These are phyloP conservation scores for Syngnathus typhle DNA, from an alignment of 2,113 vertebrate species.

Conservation along the genomic window DNA sequence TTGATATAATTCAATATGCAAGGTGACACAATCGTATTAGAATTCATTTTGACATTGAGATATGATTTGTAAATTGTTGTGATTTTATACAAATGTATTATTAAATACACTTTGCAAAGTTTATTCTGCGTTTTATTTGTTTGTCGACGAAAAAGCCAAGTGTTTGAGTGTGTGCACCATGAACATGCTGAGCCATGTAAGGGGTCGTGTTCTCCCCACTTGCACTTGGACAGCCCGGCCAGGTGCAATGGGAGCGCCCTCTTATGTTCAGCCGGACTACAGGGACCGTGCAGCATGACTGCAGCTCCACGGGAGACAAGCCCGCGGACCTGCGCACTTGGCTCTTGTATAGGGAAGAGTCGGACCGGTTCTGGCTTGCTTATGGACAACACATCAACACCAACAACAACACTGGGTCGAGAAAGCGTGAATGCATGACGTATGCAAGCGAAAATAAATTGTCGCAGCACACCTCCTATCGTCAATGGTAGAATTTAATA, in stretches of 20 bases:
- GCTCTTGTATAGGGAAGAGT: background rate
- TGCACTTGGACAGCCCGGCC: slow-evolving; percentile 67
- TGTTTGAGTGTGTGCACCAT: background rate
- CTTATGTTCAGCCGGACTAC: slow-evolving; percentile 79
- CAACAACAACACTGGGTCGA: background rate
- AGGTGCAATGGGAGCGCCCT: slow-evolving; percentile 83
- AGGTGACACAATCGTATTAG: background rate
- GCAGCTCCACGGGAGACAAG: slow-evolving; percentile 45
- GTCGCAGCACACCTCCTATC: background rate
- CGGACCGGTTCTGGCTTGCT: background rate
- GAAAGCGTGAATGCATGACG: background rate
- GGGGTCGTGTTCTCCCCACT: slow-evolving; percentile 51
- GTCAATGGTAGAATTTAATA: background rate
- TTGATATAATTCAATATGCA: slow-evolving; percentile 3
- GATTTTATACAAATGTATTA: background rate
- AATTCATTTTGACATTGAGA: background rate
- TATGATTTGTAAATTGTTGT: slow-evolving; percentile 1
- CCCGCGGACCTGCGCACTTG: slow-evolving; percentile 44
- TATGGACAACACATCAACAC: background rate
- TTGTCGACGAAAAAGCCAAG: background rate
- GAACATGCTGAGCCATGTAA: background rate
- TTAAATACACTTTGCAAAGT: background rate
- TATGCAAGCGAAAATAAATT: background rate
- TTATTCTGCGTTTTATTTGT: background rate
- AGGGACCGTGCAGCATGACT: slow-evolving; percentile 65